Evolutionary conservation across 2,113 vertebrate genomes (phyloP), one percentile per base, ranked within the genome.

Genomic region (Saguinus midas): DNA sequence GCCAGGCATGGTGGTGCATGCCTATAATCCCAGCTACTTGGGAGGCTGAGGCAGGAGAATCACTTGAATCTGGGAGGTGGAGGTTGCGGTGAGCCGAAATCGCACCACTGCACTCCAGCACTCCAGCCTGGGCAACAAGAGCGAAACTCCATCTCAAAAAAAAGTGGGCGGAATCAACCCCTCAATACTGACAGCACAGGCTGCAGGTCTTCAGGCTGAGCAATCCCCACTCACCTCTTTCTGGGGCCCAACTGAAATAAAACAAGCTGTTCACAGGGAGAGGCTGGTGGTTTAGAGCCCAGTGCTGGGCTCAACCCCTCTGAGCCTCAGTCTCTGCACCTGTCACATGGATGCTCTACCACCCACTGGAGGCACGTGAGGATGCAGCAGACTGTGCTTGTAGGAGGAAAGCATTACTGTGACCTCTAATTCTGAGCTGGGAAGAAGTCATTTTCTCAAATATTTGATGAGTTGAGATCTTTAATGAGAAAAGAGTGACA

Each of bases 331-430:
- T 21, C 27, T 48, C 35, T 82, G 78, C 82, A 27, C 70, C 40
- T 55, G 17, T 82, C 81, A 68, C 27, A 1, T 7, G 57, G 66
- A 70, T 8, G 13, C 11, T 29, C 16, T 43, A 9, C 45, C 61
- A 70, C 43, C 32, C 27, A 43, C 45, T 0, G 20, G 2, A 57
- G 66, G 75, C 8, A 29, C 1, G 0, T 2, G 20, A 76, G 64
- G 58, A 37, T 1, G 12, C 43, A 45, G 79, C 1, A 61, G 43
- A 16, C 0, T 0, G 6, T 3, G 61, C 1, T 8, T 1, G 0
- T 23, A 43, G 91, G 35, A 45, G 78, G 55, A 27, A 16, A 64
- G 27, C 2, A 2, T 10, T 27, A 14, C 64, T 68, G 64, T 57
- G 29, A 45, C 6, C 45, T 76, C 55, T 45, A 13, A 52, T 11